Conservation (phyloP, 1,140 invertebrate genomes). For the Anoplophora glabripennis region DNA sequence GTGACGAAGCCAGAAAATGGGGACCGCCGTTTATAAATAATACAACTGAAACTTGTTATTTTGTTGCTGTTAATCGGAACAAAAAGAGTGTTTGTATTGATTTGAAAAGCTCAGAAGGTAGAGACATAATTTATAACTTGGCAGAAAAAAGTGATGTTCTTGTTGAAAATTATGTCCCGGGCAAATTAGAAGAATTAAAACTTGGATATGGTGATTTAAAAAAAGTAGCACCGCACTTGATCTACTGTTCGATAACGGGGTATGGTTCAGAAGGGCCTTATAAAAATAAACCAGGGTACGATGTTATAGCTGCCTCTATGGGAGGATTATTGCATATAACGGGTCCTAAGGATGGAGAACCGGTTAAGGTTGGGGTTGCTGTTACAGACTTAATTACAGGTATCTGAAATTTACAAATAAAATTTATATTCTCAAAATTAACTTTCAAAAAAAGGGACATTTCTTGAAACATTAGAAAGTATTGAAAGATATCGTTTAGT, state of each 20-base stretch:
- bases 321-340: constrained; percentile 90
- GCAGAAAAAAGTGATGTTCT: constrained; percentile 80
- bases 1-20: constrained; percentile 91
- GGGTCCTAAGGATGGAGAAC: constrained; percentile 77
- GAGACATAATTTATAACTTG: constrained; percentile 70
- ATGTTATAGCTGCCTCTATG: constrained; percentile 90
- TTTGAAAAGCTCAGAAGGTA: constrained; percentile 70
- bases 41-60: constrained; percentile 79
- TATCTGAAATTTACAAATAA: neutral
- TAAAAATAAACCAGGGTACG: constrained; percentile 82
- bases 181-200: constrained; percentile 74
- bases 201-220: constrained; percentile 78
- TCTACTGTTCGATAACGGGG: constrained; percentile 94
- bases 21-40: constrained; percentile 83
- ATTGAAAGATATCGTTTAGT: no score
- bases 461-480: neutral
- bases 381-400: constrained; percentile 86
- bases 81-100: constrained; percentile 93
- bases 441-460: neutral
- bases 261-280: constrained; percentile 89
- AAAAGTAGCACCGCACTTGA: constrained; percentile 70
- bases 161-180: constrained; percentile 94
- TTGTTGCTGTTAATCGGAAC: constrained; percentile 86
- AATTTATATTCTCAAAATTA: neutral
- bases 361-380: constrained; percentile 90